Evolutionary conservation across 2,888 invertebrate species (phyloP), one percentile per base, ranked within the genome.

Genomic region (Lithophane leautieri): DNA sequence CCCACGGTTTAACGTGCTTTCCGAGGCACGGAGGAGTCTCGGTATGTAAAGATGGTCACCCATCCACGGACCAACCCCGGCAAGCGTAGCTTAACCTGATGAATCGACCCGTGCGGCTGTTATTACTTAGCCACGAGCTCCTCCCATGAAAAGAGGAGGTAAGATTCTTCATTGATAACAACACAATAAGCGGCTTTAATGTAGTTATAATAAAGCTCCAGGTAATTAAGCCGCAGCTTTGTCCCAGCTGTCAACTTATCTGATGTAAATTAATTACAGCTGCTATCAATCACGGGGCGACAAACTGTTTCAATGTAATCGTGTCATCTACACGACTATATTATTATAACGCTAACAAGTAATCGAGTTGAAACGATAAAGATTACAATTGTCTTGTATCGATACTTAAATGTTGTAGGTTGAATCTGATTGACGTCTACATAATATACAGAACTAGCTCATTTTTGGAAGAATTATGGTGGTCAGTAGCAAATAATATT

Each of bases 231-330:
- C 89, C 79, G 50, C 86, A 79, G 86, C 89, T 88, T 85, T 89
- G 91, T 91, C 92, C 86, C 90, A 89, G 88, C 92, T 91, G 94
- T 92, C 95, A 90, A 91, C 92, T 93, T 94, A 94, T 93, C 93
- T 91, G 90, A 90, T 90, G 92, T 90, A 90, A 90, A 93, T 94
- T 94, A 94, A 94, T 88, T 92, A 93, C 91, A 78, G 87, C 83
- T 80, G 90, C 92, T 89, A 94, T 95, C 94, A 94, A 94, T 94
- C 94, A 88, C 76, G 52, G 42, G 65, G 73, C 78, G 85, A 84
- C 84, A 86, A 85, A 86, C 86, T 78, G 87, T 82, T 83, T 63
- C 70, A 80, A 78, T 83, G 79, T 88, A 82, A 81, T 82, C 84
- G 81, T 81, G 81, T 70, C 58, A 67, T 73, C 69, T 76, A 78